phyloP scores from a whole-genome alignment of 2,113 vertebrate genomes.

The Dasyprocta punctata region DNA sequence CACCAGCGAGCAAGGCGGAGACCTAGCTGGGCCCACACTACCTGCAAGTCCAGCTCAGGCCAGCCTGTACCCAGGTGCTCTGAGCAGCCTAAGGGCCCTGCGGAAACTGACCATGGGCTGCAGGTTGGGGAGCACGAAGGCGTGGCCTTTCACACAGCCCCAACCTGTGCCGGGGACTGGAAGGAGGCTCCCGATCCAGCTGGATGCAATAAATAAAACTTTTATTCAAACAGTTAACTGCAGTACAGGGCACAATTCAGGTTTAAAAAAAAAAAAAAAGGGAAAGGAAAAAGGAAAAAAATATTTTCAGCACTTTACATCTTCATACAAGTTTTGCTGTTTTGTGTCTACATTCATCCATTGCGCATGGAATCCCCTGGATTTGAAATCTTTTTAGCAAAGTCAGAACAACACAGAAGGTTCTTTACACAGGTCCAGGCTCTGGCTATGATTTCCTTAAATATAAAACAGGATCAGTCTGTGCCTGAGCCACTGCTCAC shows the following conservation, averaged over 20 bases:
- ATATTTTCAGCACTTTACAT: slow-evolving; percentile 82
- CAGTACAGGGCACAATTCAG: slow-evolving; percentile 88
- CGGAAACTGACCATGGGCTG: not conserved
- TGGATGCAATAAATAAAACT: slow-evolving; percentile 91
- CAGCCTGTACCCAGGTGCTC: not conserved
- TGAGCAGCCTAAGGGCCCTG: not conserved
- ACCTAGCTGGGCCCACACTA: not conserved
- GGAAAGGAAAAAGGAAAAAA: slow-evolving; percentile 73
- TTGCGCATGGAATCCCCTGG: slow-evolving; percentile 78
- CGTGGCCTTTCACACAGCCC: not conserved
- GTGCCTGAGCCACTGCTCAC: slow-evolving; percentile 2
- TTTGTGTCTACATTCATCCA: slow-evolving; percentile 78
- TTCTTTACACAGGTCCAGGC: slow-evolving; percentile 69
- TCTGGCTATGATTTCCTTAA: slow-evolving; percentile 44
- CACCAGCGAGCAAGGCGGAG: no score
- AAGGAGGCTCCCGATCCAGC: slow-evolving; percentile 83
- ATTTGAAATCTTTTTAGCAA: slow-evolving; percentile 84
- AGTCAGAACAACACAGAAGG: slow-evolving; percentile 78
- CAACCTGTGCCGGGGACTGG: not conserved
- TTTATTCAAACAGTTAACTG: slow-evolving; percentile 89
- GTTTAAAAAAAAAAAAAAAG: slow-evolving; percentile 69
- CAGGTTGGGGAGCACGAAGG: not conserved
- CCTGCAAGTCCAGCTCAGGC: not conserved
- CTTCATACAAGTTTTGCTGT: slow-evolving; percentile 76
- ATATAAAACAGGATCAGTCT: not conserved